These are phyloP conservation scores for Patella pellucida DNA, from an alignment of 2,888 invertebrate species.

Conservation along the genomic window DNA sequence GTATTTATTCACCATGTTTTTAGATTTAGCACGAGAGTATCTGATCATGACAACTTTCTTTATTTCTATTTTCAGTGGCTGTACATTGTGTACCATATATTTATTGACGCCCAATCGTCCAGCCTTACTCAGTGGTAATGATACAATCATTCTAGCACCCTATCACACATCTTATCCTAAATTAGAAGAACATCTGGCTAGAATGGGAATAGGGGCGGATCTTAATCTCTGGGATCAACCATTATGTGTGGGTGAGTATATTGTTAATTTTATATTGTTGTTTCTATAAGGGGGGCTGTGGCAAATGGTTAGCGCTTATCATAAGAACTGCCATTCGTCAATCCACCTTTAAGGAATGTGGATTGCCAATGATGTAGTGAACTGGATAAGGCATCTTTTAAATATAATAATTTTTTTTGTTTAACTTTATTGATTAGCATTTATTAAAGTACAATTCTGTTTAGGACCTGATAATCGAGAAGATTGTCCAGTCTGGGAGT, in stretches of 20 bases:
- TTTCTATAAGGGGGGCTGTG: too few relatives aligned
- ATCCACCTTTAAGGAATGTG: too few relatives aligned
- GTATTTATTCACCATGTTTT: neutral
- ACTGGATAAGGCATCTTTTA: too few relatives aligned
- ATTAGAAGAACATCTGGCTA: constrained; percentile 70
- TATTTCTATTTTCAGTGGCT: constrained; percentile 51
- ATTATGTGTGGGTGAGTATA: constrained; percentile 63
- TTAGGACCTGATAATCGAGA: constrained; percentile 66
- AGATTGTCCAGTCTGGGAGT: constrained; percentile 64
- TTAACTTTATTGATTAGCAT: too few relatives aligned
- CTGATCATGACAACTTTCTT: neutral
- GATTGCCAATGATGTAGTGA: too few relatives aligned
- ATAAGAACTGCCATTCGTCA: too few relatives aligned
- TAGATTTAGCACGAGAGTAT: neutral
- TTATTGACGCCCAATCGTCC: constrained; percentile 71
- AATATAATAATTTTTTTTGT: too few relatives aligned
- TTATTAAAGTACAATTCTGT: neutral
- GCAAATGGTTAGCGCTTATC: too few relatives aligned
- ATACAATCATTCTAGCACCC: constrained; percentile 68
- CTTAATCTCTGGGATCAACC: constrained; percentile 72
- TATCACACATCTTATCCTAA: constrained; percentile 71
- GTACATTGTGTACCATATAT: constrained; percentile 69
- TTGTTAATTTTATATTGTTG: too few relatives aligned
- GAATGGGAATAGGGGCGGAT: constrained; percentile 61
- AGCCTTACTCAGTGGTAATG: constrained; percentile 69